Base-by-base conservation (phyloP, 2,888 invertebrate species). In the Drosophila pseudotakahashii region DNA sequence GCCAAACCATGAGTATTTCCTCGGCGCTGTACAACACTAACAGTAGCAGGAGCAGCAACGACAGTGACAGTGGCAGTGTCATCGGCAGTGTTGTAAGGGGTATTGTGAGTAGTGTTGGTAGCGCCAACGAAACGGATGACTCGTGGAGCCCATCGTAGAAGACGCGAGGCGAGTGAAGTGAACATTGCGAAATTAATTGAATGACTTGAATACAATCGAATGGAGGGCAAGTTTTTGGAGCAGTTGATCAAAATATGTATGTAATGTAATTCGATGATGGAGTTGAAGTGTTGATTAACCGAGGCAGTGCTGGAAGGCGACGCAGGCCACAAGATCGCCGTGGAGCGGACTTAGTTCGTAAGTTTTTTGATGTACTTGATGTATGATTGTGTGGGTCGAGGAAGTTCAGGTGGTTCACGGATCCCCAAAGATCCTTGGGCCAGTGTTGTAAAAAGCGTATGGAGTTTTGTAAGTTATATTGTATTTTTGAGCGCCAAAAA, bases 241-340 rank as follows among this genome's bases (percentile, higher is more conserved):
- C 89, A 89, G 81, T 87, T 90, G 90, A 91, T 90, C 90, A 91
- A 90, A 90, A 90, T 87, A 81, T 81, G 89, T 78, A 74, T 88
- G 81, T 84, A 82, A 76, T 73, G 68, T 73, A 80, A 80, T 69
- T 50, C 50, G 51, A 54, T 36, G 51, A 54, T 36, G 64, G 51
- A 57, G 68, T 54, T 62, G 67, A 26, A 80, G 78, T 81, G 86
- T 77, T 82, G 86, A 74, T 64, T 67, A 78, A 83, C 85, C 53
- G 67, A 50, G 59, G 61, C 45, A 23, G 60, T 57, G 55, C 47
- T 79, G 71, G 60, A 53, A 48, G 42, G 44, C 54, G 50, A 23
- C 39, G 53, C 57, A 37, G 48, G 67, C 52, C 52, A 50, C 37
- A 70, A 58, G 53, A 66, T 47, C 73, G 45, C 13, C 45, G 10